Conservation (phyloP, 2,797 vertebrate genomes). For the Miichthys miiuy region DNA sequence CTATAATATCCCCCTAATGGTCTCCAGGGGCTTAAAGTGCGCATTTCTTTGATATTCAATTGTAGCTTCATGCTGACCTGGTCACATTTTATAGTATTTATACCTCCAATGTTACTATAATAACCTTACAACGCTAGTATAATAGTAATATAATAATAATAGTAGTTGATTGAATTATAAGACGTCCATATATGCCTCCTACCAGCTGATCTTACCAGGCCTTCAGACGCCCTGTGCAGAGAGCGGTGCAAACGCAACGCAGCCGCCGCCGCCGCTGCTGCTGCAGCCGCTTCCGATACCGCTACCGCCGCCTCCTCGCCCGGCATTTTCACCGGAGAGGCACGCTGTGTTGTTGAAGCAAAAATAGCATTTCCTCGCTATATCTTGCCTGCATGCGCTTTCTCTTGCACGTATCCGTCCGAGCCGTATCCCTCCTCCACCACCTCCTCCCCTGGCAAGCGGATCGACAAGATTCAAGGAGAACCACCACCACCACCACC, state of each 20-base stretch:
- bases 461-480: conserved; percentile 72
- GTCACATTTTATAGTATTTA: conserved; percentile 20
- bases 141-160: conserved; percentile 13
- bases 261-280: conserved; percentile 5
- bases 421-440: conserved; percentile 46
- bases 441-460: conserved; percentile 37
- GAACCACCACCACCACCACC: conserved; percentile 42
- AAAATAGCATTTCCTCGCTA: conserved; percentile 76
- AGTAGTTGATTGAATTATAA: conserved; percentile 30
- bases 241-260: conserved; percentile 32
- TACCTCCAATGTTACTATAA: conserved; percentile 25
- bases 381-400: conserved; percentile 63
- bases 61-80: conserved; percentile 31
- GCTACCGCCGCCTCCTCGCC: conserved; percentile 31
- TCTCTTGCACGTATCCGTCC: conserved; percentile 68
- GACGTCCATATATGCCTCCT: conserved; percentile 46
- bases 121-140: conserved; percentile 12
- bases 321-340: conserved; percentile 54
- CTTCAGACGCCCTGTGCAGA: conserved; percentile 49
- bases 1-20: conserved; percentile 2
- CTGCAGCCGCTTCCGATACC: conserved; percentile 24
- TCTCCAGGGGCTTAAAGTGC: not conserved
- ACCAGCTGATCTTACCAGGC: conserved; percentile 60
- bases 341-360: conserved; percentile 63
- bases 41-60: conserved; percentile 25